Evolutionary conservation across 2,888 invertebrate species (phyloP).

Genomic region (Cremastinae sp.): DNA sequence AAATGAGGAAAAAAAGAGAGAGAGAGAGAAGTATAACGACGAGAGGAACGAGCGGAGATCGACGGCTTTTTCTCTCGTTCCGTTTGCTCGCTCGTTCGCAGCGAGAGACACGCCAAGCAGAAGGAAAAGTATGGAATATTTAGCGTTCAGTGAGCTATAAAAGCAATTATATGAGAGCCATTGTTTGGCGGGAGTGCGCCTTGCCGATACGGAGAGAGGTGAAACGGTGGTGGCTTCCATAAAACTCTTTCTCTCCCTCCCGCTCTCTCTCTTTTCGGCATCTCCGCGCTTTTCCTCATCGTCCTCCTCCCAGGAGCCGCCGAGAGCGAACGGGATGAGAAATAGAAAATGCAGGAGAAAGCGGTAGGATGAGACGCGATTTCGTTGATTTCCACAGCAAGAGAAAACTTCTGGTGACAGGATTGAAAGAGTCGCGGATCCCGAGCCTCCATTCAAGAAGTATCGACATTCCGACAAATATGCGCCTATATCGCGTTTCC

Average conservation of each 20-base stretch:
- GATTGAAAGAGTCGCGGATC: slow-evolving; percentile 55
- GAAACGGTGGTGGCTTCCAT: slow-evolving; percentile 63
- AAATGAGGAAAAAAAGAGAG: slow-evolving; percentile 64
- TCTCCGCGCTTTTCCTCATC: neutral
- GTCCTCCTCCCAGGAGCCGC: slow-evolving; percentile 51
- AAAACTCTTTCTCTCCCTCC: slow-evolving; percentile 36
- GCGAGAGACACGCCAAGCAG: slow-evolving; percentile 68
- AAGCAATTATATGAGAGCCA: slow-evolving; percentile 80
- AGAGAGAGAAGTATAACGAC: slow-evolving; percentile 48
- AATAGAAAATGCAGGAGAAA: slow-evolving; percentile 50
- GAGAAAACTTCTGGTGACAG: slow-evolving; percentile 60
- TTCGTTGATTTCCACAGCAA: slow-evolving; percentile 50
- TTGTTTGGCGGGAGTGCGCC: slow-evolving; percentile 79
- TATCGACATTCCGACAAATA: slow-evolving; percentile 76
- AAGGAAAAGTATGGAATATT: slow-evolving; percentile 80
- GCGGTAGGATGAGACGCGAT: slow-evolving; percentile 56
- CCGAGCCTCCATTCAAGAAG: slow-evolving; percentile 70
- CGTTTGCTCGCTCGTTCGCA: slow-evolving; percentile 30
- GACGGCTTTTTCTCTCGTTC: slow-evolving; percentile 43
- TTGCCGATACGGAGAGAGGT: slow-evolving; percentile 77
- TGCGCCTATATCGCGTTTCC: slow-evolving; percentile 54
- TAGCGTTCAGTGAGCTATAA: slow-evolving; percentile 80
- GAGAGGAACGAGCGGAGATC: slow-evolving; percentile 58
- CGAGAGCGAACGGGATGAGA: slow-evolving; percentile 54
- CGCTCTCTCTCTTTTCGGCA: slow-evolving; percentile 11